Evolutionary conservation across 2,888 invertebrate species (phyloP), one percentile per base, ranked within the genome.

Genomic region (Anthoptus insignis): DNA sequence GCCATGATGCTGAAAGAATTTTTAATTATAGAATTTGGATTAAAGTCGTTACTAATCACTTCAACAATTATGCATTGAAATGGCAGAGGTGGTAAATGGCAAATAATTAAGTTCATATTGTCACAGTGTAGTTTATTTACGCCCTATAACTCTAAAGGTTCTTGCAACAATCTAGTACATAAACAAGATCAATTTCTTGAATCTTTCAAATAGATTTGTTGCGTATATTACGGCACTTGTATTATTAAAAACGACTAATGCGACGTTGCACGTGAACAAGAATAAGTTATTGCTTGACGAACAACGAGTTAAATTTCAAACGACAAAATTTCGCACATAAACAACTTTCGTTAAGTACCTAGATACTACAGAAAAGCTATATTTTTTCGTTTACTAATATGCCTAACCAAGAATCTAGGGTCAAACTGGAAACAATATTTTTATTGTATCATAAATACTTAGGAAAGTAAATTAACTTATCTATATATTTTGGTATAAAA

Each of bases 111-210:
- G 34, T 34, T 16, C 34, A 54, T 59, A 59, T 34, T 54, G 45
- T 61, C 53, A 54, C 56, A 56, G 8, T 49, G 21, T 7, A 56
- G 45, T 49, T 47, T 56, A 39, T 63, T 49, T 56, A 56, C 56
- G 56, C 47, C 42, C 53, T 32, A 53, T 22, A 49, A 49, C 22
- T 63, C 9, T 56, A 39, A 61, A 50, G 32, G 63, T 27, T 63
- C 49, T 63, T 29, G 63, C 54, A 56, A 63, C 21, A 34, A 34
- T 56, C 56, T 24, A 24, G 24, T 19, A 63, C 37, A 56, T 63
- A 63, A 63, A 63, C 56, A 49, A 63, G 27, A 49, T 56, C 56
- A 56, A 49, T 39, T 54, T 5, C 39, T 29, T 39, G 56, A 49
- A 56, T 63, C 63, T 54, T 61, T 61, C 54, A 54, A 61, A 45